Evolutionary conservation across 1,140 invertebrate species (phyloP).

Genomic region (Leptinotarsa undecemlineata): DNA sequence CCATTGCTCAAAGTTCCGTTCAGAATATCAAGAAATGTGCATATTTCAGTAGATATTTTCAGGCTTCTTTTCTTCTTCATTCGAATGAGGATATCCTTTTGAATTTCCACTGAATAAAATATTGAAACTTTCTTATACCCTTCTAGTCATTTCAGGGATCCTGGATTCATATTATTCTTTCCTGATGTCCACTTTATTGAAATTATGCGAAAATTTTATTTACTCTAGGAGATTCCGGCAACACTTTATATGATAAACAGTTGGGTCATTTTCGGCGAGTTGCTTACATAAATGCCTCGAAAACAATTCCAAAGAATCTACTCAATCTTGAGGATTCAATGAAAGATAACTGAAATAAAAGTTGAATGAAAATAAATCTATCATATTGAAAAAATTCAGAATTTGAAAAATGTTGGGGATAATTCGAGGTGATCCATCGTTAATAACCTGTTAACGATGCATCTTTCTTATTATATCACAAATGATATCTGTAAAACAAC

Average conservation of each 20-base stretch:
- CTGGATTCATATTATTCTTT: slow-evolving; percentile 21
- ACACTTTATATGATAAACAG: slow-evolving; percentile 10
- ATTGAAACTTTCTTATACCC: neutral
- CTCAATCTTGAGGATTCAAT: neutral
- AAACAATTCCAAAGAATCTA: neutral
- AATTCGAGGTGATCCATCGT: neutral
- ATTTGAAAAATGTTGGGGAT: neutral
- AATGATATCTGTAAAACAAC: too few relatives aligned
- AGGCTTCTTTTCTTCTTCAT: slow-evolving; percentile 39
- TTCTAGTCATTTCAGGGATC: slow-evolving; percentile 1
- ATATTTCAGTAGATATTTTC: neutral
- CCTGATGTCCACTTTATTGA: slow-evolving; percentile 3
- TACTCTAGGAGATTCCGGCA: neutral
- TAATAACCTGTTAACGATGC: too few relatives aligned
- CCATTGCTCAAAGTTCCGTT: too few relatives aligned
- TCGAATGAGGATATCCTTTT: slow-evolving; percentile 27
- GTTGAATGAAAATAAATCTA: neutral
- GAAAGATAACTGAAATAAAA: neutral
- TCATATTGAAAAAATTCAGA: neutral
- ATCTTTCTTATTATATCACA: too few relatives aligned
- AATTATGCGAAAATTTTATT: slow-evolving; percentile 8
- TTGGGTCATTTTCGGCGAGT: neutral
- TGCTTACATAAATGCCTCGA: neutral
- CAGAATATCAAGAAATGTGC: too few relatives aligned
- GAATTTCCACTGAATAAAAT: slow-evolving; percentile 16